Percentiles rank a stretch among this genome's conserved stretches.
phyloP scores from a whole-genome alignment of 2,888 invertebrate genomes.

The Nymphalis c-album region DNA sequence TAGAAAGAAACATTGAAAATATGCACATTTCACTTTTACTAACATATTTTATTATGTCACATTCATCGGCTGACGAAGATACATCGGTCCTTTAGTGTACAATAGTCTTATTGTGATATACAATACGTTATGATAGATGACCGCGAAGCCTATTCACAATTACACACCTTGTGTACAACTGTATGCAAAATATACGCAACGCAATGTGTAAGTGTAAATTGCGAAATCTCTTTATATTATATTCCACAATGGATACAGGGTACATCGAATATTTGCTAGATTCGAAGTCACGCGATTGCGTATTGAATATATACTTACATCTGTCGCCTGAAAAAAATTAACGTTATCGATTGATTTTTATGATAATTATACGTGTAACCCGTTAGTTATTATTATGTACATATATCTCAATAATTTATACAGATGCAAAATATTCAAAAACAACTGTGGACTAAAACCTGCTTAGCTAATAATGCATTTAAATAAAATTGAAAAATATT shows the following conservation, averaged over 20 bases:
- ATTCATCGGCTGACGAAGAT: slow-evolving; percentile 34
- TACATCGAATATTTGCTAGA: slow-evolving; percentile 7
- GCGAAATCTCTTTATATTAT: slow-evolving; percentile 46
- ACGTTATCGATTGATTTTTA: neutral
- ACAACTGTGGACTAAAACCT: neutral
- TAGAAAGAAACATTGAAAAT: neutral
- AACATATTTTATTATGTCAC: slow-evolving; percentile 15
- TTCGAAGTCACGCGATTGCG: slow-evolving; percentile 17
- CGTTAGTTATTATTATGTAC: neutral
- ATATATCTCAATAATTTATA: too few relatives aligned
- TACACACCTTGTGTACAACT: slow-evolving; percentile 42
- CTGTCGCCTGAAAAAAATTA: slow-evolving; percentile 43
- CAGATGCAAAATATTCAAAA: too few relatives aligned
- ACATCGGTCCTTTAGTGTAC: slow-evolving; percentile 19
- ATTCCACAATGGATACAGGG: slow-evolving; percentile 21
- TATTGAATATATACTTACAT: slow-evolving; percentile 46
- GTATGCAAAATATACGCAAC: slow-evolving; percentile 49
- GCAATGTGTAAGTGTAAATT: slow-evolving; percentile 64
- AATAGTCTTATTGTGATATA: slow-evolving; percentile 28
- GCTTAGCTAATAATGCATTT: too few relatives aligned
- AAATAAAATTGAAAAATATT: too few relatives aligned
- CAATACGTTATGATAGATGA: slow-evolving; percentile 40
- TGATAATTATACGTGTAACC: neutral
- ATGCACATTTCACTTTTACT: slow-evolving; percentile 18
- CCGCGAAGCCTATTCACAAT: slow-evolving; percentile 36